A percentile compares a stretch with the other conserved stretches of the same genome.
These are phyloP conservation scores for Cyclura pinguis DNA, from an alignment of 2,797 vertebrate species.

Conservation along the genomic window DNA sequence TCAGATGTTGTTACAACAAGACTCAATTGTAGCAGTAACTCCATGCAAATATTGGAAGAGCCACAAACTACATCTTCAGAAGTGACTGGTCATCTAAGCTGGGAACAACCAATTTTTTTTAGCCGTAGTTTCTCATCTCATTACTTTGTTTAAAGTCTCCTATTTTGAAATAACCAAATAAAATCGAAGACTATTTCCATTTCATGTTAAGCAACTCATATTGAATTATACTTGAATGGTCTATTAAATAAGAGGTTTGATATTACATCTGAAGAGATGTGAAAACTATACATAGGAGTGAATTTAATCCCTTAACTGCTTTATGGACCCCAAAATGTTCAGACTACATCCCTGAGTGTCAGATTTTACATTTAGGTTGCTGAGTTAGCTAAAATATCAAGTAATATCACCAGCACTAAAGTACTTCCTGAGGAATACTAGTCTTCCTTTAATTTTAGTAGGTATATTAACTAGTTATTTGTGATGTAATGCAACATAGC, in stretches of 20 bases:
- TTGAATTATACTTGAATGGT: constrained; percentile 47
- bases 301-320: constrained; percentile 52
- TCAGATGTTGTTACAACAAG: background rate
- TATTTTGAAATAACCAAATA: constrained; percentile 54
- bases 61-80: constrained; percentile 35
- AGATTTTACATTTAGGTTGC: constrained; percentile 66
- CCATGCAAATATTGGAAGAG: constrained; percentile 22
- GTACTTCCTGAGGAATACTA: constrained; percentile 40
- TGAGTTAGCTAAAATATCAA: constrained; percentile 60
- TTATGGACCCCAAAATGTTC: constrained; percentile 61
- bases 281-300: constrained; percentile 55
- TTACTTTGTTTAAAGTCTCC: constrained; percentile 18
- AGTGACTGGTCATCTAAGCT: constrained; percentile 1
- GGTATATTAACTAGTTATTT: constrained; percentile 4
- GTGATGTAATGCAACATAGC: constrained; percentile 40
- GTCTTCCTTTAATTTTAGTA: constrained; percentile 54
- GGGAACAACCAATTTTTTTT: constrained; percentile 37
- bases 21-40: background rate
- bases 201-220: constrained; percentile 46
- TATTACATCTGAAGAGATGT: constrained; percentile 54
- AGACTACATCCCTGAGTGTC: constrained; percentile 57
- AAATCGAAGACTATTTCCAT: constrained; percentile 39
- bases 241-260: constrained; percentile 60
- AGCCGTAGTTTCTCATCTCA: background rate
- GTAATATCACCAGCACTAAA: constrained; percentile 47